Base-by-base conservation (phyloP, 2,113 vertebrate genomes). In the Ascaphus truei region DNA sequence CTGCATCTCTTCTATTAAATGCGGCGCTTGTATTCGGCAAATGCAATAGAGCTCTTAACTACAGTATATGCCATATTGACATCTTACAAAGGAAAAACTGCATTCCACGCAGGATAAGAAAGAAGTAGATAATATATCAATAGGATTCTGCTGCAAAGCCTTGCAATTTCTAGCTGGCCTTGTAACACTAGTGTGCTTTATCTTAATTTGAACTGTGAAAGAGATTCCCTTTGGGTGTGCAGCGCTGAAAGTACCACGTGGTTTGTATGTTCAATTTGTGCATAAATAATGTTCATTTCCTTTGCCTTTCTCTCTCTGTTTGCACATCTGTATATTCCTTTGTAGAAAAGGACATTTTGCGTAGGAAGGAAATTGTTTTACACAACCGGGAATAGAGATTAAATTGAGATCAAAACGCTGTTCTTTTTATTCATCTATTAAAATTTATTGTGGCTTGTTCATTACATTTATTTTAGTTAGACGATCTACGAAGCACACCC, bases 391-490 rank as follows among this genome's bases (percentile, higher is more conserved):
- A 45, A 57, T 39, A 60, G 11, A 1, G 2, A 41, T 60, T 73
- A 5, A 7, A 1, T 48, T 36, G 55, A 76, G 31, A 33, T 59
- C 61, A 73, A 5, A 4, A 39, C 7, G 27, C 72, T 69, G n/a
- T 69, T 25, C 15, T 20, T 73, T 72, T 65, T 11, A 33, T 18
- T 39, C 66, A 33, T 69, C 52, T 4, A 45, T 2, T 26, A 11
- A 75, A 77, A 39, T 60, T 37, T 0, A 1, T 0, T 1, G 64
- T 72, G 23, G 37, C 74, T 73, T 53, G 15, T 22, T 53, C 59
- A 31, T 30, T 69, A 31, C 43, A 1, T 75, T 72, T 58, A 34
- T 48, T 65, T 66, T 37, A 2, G 1, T 75, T 72, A 60, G 30
- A 12, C 58, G 73, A 5, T 66, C 52, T 72, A 6, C 63, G 62